Conservation (phyloP, 1,140 invertebrate species). For the Zaprionus taronus region DNA sequence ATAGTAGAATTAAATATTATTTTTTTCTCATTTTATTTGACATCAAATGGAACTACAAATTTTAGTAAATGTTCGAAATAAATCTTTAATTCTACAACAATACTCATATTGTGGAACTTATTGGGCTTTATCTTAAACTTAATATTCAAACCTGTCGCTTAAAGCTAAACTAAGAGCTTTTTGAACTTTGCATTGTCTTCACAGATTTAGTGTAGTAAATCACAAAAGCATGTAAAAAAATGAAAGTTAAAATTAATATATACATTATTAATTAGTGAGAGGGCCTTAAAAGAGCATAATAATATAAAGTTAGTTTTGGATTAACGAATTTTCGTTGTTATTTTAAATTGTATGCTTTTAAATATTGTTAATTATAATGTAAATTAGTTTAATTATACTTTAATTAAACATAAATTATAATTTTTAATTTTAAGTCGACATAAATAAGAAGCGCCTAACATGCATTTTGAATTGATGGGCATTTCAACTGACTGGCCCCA, state of each 20-base stretch:
- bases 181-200: background rate
- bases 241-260: background rate
- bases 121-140: background rate
- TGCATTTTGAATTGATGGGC: background rate
- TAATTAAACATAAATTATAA: too few relatives aligned
- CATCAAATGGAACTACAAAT: too few relatives aligned
- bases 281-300: too few relatives aligned
- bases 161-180: too few relatives aligned
- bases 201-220: too few relatives aligned
- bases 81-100: background rate
- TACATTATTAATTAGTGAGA: too few relatives aligned
- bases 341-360: background rate
- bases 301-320: background rate
- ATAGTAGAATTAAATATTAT: too few relatives aligned
- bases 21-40: too few relatives aligned
- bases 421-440: too few relatives aligned
- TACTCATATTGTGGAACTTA: background rate
- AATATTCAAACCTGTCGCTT: background rate
- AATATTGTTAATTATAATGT: too few relatives aligned
- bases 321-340: background rate
- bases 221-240: background rate
- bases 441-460: background rate
- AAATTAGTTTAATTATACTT: too few relatives aligned
- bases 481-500: constrained; percentile 28
- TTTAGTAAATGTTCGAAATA: background rate